Evolutionary conservation across 1,140 invertebrate genomes (phyloP).

Genomic region (Hydropsyche tenuis): DNA sequence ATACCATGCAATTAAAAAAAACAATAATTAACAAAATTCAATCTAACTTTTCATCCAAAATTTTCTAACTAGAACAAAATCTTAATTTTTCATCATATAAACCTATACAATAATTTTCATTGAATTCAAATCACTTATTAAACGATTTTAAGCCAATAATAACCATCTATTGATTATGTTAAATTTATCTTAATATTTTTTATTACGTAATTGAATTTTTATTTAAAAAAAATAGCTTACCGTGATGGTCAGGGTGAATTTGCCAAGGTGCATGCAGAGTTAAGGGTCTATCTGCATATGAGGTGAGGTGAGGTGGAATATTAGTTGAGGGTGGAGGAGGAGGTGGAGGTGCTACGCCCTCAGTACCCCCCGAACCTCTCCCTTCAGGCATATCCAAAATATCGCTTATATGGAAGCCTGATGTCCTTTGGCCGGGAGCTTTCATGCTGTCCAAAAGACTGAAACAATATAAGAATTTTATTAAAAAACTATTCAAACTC

Average conservation of each 20-base stretch:
- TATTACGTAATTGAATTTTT: no score
- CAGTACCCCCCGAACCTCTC: conserved; percentile 44
- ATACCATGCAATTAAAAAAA: no score
- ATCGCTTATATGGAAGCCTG: conserved; percentile 78
- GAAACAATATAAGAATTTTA: conserved; percentile 47
- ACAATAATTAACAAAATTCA: no score
- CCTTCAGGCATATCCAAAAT: conserved; percentile 70
- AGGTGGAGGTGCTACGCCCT: conserved; percentile 53
- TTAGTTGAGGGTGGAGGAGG: conserved; percentile 53
- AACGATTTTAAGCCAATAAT: no score
- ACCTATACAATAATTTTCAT: no score
- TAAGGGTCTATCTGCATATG: conserved; percentile 26
- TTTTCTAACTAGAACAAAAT: no score
- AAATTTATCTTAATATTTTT: no score
- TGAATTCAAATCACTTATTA: no score
- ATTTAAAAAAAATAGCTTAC: conserved; percentile 10
- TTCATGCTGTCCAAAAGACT: conserved; percentile 73
- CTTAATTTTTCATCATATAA: no score
- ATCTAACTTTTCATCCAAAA: no score
- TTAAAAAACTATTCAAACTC: no score
- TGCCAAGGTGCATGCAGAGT: conserved; percentile 20
- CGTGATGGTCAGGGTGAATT: conserved; percentile 28
- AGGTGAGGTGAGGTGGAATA: conserved; percentile 52
- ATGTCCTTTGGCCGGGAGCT: conserved; percentile 67
- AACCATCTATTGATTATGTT: no score